A percentile compares a stretch with the other conserved stretches of the same genome.
Conservation (phyloP, 1,140 invertebrate genomes). For the Penaeus indicus region DNA sequence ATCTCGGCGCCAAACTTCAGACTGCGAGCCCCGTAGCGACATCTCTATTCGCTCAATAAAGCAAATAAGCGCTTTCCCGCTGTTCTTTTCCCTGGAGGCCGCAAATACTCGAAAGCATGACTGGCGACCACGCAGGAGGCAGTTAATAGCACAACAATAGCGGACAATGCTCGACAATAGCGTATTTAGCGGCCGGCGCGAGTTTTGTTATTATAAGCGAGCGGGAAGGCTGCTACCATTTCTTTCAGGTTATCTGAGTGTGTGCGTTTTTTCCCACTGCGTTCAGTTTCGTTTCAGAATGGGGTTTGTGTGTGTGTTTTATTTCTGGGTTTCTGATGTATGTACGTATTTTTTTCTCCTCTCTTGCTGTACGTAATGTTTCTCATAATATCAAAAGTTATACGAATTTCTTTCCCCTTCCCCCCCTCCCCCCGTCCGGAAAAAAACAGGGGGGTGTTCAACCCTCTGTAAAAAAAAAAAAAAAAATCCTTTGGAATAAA, state of each 20-base stretch:
- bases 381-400: too few species aligned
- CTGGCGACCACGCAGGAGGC: constrained; percentile 39
- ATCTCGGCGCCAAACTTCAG: neutral
- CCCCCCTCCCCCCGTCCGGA: too few species aligned
- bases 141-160: constrained; percentile 60
- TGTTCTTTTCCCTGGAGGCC: constrained; percentile 36
- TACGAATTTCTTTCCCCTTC: too few species aligned
- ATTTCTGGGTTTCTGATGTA: too few species aligned
- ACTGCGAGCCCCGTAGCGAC: neutral
- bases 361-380: too few species aligned
- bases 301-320: too few species aligned
- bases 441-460: too few species aligned
- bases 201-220: constrained; percentile 53
- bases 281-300: neutral
- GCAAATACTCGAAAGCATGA: constrained; percentile 39
- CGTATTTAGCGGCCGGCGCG: constrained; percentile 57
- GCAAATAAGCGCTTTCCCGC: constrained; percentile 49
- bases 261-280: neutral
- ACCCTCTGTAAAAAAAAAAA: too few species aligned
- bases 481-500: too few species aligned
- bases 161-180: constrained; percentile 54
- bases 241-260: neutral
- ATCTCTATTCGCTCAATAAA: constrained; percentile 43
- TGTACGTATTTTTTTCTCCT: too few species aligned
- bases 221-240: neutral